These are phyloP conservation scores for Harpegnathos saltator DNA, from an alignment of 1,140 invertebrate genomes.

Conservation along the genomic window DNA sequence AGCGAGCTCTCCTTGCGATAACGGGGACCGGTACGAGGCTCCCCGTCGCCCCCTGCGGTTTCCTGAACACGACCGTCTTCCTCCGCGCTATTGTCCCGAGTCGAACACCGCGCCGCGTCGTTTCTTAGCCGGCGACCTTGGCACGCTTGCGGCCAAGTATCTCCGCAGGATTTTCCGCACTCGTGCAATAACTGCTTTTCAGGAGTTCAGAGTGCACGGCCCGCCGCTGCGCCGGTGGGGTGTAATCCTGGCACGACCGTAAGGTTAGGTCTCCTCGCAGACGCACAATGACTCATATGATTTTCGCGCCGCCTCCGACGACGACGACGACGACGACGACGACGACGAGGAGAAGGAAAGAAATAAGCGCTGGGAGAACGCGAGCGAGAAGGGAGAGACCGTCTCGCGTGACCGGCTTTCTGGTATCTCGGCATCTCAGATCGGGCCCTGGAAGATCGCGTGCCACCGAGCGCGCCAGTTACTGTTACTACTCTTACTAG, in stretches of 20 bases:
- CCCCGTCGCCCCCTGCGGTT: slow-evolving; percentile 9
- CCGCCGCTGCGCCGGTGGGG: no score
- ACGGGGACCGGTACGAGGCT: slow-evolving; percentile 31
- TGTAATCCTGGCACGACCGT: not conserved
- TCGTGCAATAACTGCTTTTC: slow-evolving; percentile 22
- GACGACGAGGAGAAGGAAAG: slow-evolving; percentile 2
- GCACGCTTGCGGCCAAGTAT: not conserved
- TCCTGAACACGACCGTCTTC: slow-evolving; percentile 30
- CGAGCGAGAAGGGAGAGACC: slow-evolving; percentile 62
- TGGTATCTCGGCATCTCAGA: slow-evolving; percentile 82
- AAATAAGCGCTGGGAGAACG: not conserved
- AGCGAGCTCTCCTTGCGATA: slow-evolving; percentile 30
- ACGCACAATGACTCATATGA: slow-evolving; percentile 28
- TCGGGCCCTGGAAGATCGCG: slow-evolving; percentile 81
- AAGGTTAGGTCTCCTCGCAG: not conserved
- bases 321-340: not conserved
- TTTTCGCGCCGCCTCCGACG: slow-evolving; percentile 2
- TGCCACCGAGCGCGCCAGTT: slow-evolving; percentile 77
- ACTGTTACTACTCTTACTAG: slow-evolving; percentile 74
- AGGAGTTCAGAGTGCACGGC: not conserved
- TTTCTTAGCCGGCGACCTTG: slow-evolving; percentile 48
- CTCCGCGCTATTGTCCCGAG: slow-evolving; percentile 11
- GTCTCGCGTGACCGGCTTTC: slow-evolving; percentile 82
- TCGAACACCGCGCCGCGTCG: not conserved
- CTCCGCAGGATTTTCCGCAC: slow-evolving; percentile 1